Base-by-base conservation (phyloP, 2,888 invertebrate genomes). In the Hypena proboscidalis region DNA sequence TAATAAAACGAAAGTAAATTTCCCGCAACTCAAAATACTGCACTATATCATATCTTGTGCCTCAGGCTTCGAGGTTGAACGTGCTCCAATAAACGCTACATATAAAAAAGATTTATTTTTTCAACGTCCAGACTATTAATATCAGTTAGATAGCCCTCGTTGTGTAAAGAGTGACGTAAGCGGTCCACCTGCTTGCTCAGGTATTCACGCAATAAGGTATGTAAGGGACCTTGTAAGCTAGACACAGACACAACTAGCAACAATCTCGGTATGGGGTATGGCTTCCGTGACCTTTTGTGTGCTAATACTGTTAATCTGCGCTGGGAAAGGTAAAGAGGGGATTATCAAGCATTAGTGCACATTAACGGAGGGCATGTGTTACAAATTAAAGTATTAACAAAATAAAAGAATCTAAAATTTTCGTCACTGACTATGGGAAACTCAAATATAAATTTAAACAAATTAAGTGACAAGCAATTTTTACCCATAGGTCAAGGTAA, bases 11-110 rank as follows among this genome's bases (percentile, higher is more conserved):
- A 44, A 49, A 49, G 46, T 32, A 59, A 51, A 44, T 42, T 56
- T 51, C 56, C 52, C 41, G 46, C 43, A 63, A 51, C 48, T 62
- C 7, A 51, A 49, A 58, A 58, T 50, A 58, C 38, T 44, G 29
- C 22, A 33, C 45, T 65, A 50, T 46, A 65, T 63, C 62, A 62
- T 51, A 54, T 46, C 40, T 47, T 40, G 27, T 25, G 62, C 57
- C 57, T 42, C 35, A 26, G 66, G 64, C 58, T 45, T 39, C 36
- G 53, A 62, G 54, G 63, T 66, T 51, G 49, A 49, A 53, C 54
- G 54, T 60, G 51, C 30, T 58, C 51, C 54, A 63, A 53, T 63
- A 49, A 51, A 56, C 47, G 58, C 43, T 49, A 33, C 20, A 23
- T 19, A 61, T 54, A 47, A 58, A 40, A 25, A 51, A 35, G 53